Conservation (phyloP, 2,888 invertebrate genomes). For the Cephus spinipes region DNA sequence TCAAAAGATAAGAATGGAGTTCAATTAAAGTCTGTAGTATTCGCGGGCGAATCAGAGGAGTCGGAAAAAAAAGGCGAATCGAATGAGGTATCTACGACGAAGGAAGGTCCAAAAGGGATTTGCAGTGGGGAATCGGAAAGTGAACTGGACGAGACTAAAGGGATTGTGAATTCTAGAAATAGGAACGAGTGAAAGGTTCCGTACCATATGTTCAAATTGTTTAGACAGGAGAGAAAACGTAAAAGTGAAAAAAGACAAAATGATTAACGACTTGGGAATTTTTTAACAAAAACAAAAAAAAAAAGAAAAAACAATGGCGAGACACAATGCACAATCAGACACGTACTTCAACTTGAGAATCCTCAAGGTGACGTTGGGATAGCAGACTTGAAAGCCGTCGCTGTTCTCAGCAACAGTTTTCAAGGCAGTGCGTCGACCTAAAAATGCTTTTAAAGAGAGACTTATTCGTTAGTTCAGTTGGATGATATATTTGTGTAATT, state of each 20-base stretch:
- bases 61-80: not conserved
- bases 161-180: too few species aligned
- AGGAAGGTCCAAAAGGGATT: too few species aligned
- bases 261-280: not conserved
- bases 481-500: slow-evolving; percentile 43
- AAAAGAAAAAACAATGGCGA: not conserved
- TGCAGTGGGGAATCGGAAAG: too few species aligned
- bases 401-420: too few species aligned
- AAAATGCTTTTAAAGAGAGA: not conserved
- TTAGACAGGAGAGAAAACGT: too few species aligned
- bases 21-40: not conserved
- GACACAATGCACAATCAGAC: not conserved
- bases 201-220: too few species aligned
- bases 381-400: too few species aligned
- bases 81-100: too few species aligned
- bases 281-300: not conserved
- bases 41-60: not conserved
- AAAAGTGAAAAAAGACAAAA: not conserved
- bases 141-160: too few species aligned
- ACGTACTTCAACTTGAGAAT: not conserved
- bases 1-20: not conserved
- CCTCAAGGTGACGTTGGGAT: not conserved
- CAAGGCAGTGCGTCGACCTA: not conserved
- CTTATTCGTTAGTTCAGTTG: slow-evolving; percentile 34
- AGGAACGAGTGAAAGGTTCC: too few species aligned